phyloP scores from a whole-genome alignment of 2,888 invertebrate genomes.

The Tiphia femorata region DNA sequence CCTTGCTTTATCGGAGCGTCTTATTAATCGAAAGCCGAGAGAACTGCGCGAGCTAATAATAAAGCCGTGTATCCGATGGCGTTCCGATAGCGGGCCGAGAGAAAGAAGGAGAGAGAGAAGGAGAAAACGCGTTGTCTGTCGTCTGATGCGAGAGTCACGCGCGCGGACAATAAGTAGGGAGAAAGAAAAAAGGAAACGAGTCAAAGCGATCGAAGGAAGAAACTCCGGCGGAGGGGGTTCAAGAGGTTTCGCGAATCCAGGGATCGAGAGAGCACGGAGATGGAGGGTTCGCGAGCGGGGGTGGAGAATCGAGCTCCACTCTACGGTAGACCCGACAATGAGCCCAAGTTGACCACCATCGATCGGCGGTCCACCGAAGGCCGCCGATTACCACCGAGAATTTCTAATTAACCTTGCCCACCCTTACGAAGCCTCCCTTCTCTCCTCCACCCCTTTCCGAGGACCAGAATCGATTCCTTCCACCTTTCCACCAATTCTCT shows the following conservation, averaged over 20 bases:
- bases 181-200: too few species aligned
- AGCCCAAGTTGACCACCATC: slow-evolving; percentile 34
- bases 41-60: slow-evolving; percentile 4
- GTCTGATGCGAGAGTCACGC: slow-evolving; percentile 7
- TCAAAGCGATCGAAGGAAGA: too few species aligned
- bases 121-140: slow-evolving; percentile 1
- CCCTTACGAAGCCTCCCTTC: slow-evolving; percentile 14
- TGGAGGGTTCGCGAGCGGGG: background rate
- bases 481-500: too few species aligned
- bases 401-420: slow-evolving; percentile 42
- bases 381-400: slow-evolving; percentile 41
- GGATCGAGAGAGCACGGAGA: too few species aligned
- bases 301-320: background rate
- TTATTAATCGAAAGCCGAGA: slow-evolving; percentile 21
- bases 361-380: slow-evolving; percentile 36
- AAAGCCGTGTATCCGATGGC: slow-evolving; percentile 8
- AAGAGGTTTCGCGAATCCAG: too few species aligned
- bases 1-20: slow-evolving; percentile 15
- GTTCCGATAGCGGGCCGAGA: slow-evolving; percentile 22
- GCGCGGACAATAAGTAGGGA: too few species aligned
- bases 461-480: too few species aligned
- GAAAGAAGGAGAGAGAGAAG: slow-evolving; percentile 1
- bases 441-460: too few species aligned
- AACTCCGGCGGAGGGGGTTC: too few species aligned
- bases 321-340: slow-evolving; percentile 25